phyloP scores from a whole-genome alignment of 2,888 invertebrate genomes.

The Thera obeliscata region DNA sequence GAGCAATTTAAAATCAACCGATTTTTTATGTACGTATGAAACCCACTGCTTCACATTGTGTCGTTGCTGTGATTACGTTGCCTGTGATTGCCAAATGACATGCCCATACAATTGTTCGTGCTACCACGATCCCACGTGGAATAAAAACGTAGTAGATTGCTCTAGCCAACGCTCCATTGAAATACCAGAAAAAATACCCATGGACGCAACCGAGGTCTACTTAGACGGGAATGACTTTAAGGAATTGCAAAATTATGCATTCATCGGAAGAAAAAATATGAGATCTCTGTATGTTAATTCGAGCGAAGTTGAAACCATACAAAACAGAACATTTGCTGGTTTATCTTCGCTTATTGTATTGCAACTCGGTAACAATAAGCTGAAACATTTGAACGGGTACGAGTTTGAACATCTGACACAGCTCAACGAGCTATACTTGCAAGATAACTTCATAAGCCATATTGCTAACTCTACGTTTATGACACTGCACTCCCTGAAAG shows the following conservation, averaged over 20 bases:
- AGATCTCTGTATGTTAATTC: slow-evolving; percentile 93
- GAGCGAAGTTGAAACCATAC: slow-evolving; percentile 92
- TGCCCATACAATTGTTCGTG: slow-evolving; percentile 97
- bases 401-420: slow-evolving; percentile 93
- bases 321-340: slow-evolving; percentile 95
- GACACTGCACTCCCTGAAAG: slow-evolving; percentile 89
- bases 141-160: slow-evolving; percentile 96
- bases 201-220: slow-evolving; percentile 97
- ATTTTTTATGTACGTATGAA: slow-evolving; percentile 95
- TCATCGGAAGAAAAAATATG: slow-evolving; percentile 96
- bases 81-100: slow-evolving; percentile 98
- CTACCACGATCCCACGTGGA: slow-evolving; percentile 97
- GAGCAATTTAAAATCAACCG: slow-evolving; percentile 89
- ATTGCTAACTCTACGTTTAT: slow-evolving; percentile 92
- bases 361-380: slow-evolving; percentile 93
- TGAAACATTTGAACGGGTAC: slow-evolving; percentile 90
- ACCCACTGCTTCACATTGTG: slow-evolving; percentile 97
- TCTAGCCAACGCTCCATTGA: slow-evolving; percentile 90
- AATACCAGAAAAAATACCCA: slow-evolving; percentile 94
- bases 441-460: slow-evolving; percentile 91
- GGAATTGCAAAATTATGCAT: slow-evolving; percentile 93
- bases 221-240: slow-evolving; percentile 95
- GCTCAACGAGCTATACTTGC: slow-evolving; percentile 92
- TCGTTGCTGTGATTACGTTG: slow-evolving; percentile 97
- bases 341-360: slow-evolving; percentile 90